A percentile compares a stretch with the other conserved stretches of the same genome.
Evolutionary conservation across 2,888 invertebrate genomes (phyloP).

Genomic region (Resseliella maxima): DNA sequence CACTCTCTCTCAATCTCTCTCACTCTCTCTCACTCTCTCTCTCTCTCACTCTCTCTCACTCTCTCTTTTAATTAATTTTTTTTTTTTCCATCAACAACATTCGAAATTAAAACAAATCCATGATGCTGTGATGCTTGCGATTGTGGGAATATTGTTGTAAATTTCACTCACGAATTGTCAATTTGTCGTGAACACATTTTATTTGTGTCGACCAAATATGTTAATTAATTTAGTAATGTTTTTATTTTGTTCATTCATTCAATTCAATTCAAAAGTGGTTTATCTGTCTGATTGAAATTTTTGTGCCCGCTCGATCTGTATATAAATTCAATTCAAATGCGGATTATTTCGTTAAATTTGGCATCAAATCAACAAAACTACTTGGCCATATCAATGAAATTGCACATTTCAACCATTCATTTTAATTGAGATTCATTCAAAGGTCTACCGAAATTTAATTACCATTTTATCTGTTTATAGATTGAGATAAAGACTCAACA

Average conservation of each 20-base stretch:
- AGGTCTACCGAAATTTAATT: not conserved
- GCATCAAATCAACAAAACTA: not conserved
- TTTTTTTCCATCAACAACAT: too few species aligned
- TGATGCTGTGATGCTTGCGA: not conserved
- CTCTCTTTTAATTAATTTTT: too few species aligned
- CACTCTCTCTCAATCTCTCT: too few species aligned
- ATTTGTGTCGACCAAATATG: not conserved
- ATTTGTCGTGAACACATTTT: not conserved
- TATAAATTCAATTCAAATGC: not conserved
- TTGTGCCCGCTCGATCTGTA: too few species aligned
- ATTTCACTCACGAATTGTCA: not conserved
- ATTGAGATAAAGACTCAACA: not conserved
- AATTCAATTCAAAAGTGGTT: not conserved
- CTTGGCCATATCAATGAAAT: too few species aligned
- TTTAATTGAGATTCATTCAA: constrained; percentile 35
- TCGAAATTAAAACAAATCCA: too few species aligned
- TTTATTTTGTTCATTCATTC: not conserved
- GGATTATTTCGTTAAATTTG: constrained; percentile 10
- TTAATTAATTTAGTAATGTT: constrained; percentile 22
- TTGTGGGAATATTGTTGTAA: not conserved
- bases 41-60: too few species aligned
- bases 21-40: too few species aligned
- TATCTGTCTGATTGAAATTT: not conserved
- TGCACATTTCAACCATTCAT: not conserved
- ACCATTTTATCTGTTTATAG: not conserved